Evolutionary conservation across 2,888 invertebrate species (phyloP).

Genomic region (Phalera bucephala): DNA sequence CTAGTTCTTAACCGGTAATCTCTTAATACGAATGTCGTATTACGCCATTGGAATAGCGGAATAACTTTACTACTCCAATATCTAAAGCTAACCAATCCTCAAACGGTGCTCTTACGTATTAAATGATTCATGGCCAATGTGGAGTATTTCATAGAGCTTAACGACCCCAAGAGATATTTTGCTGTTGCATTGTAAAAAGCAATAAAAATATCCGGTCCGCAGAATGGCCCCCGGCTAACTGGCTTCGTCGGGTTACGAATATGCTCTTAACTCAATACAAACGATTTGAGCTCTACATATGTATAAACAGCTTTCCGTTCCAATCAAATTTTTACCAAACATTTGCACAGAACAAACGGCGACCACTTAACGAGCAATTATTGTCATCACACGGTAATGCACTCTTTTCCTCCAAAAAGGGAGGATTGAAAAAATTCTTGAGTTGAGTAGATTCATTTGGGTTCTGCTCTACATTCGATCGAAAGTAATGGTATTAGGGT

Average conservation of each 20-base stretch:
- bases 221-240: too few species aligned
- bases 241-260: constrained; percentile 2
- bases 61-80: not conserved
- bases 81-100: not conserved
- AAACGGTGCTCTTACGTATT: too few species aligned
- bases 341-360: constrained; percentile 6
- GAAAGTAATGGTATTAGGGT: constrained; percentile 46
- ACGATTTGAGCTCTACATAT: constrained; percentile 1
- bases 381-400: constrained; percentile 27
- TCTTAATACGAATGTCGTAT: too few species aligned
- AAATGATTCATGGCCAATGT: not conserved
- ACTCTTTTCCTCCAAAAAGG: constrained; percentile 28
- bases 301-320: not conserved
- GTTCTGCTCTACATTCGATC: constrained; percentile 47
- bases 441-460: constrained; percentile 49
- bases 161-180: too few species aligned
- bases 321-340: not conserved
- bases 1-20: too few species aligned
- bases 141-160: too few species aligned
- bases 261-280: constrained; percentile 2
- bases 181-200: constrained; percentile 1
- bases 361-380: constrained; percentile 22
- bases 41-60: too few species aligned
- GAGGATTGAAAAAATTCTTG: constrained; percentile 34
- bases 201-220: constrained; percentile 2